phyloP scores from a whole-genome alignment of 2,797 vertebrate genomes.

The Onychomys leucogaster region DNA sequence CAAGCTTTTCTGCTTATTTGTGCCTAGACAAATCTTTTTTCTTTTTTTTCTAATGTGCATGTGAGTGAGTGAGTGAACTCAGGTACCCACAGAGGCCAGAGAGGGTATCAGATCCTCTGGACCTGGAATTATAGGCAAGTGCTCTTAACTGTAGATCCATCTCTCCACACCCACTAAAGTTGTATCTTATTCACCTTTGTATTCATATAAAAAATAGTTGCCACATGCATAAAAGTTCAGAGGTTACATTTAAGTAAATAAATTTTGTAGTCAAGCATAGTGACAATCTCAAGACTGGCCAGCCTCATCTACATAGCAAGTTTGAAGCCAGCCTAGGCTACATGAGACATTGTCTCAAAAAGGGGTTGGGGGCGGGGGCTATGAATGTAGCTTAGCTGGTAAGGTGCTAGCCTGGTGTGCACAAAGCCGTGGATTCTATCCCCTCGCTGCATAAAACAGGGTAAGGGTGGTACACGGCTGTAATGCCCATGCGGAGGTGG shows the following conservation, averaged over 20 bases:
- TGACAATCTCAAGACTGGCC: not conserved
- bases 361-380: no score
- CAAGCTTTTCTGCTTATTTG: not conserved
- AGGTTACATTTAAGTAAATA: constrained; percentile 4
- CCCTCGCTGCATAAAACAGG: not conserved
- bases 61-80: not conserved
- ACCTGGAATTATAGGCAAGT: not conserved
- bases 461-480: not conserved
- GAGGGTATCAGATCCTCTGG: not conserved
- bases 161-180: not conserved
- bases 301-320: not conserved
- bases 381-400: not conserved
- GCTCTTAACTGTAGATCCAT: not conserved
- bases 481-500: not conserved
- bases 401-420: not conserved
- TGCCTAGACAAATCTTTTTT: not conserved
- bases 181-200: not conserved
- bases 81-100: not conserved
- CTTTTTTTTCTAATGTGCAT: not conserved
- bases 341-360: not conserved
- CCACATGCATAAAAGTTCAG: not conserved
- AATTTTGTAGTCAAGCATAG: not conserved
- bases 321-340: not conserved
- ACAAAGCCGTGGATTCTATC: not conserved
- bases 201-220: not conserved